Conservation (phyloP, 2,888 invertebrate genomes). For the Drosophila imparisetae region DNA sequence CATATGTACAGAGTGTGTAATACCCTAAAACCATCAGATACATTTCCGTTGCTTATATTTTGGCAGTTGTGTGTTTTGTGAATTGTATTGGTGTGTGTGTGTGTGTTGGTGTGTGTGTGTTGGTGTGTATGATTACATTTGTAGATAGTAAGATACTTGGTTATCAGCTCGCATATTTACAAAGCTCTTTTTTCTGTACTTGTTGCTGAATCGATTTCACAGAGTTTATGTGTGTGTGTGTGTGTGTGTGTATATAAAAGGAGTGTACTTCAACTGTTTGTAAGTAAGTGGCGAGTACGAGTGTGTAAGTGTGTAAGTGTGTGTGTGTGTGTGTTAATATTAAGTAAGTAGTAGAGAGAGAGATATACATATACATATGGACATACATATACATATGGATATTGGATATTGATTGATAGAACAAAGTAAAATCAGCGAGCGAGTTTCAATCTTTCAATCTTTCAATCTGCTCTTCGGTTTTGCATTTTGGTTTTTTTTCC, state of each 20-base stretch:
- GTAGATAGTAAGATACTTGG: slow-evolving; percentile 36
- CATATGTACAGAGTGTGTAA: slow-evolving; percentile 58
- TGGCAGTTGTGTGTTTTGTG: slow-evolving; percentile 8
- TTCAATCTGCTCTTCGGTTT: slow-evolving; percentile 46
- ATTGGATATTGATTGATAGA: slow-evolving; percentile 37
- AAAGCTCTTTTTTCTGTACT: slow-evolving; percentile 19
- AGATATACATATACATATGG: slow-evolving; percentile 47
- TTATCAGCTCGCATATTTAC: slow-evolving; percentile 63
- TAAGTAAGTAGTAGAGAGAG: slow-evolving; percentile 35
- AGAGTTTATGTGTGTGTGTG: slow-evolving; percentile 12
- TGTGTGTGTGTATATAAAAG: not conserved
- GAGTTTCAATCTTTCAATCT: slow-evolving; percentile 48
- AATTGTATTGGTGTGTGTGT: slow-evolving; percentile 5
- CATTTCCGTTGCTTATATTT: slow-evolving; percentile 29
- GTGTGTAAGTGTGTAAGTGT: slow-evolving; percentile 2
- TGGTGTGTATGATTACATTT: slow-evolving; percentile 30
- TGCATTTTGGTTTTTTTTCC: not conserved
- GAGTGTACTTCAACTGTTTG: slow-evolving; percentile 13
- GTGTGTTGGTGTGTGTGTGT: slow-evolving; percentile 7
- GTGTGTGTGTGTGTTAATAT: slow-evolving; percentile 29
- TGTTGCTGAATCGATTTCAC: slow-evolving; percentile 29
- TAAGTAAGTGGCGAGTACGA: slow-evolving; percentile 25
- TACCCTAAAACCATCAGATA: slow-evolving; percentile 48
- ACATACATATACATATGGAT: slow-evolving; percentile 38
- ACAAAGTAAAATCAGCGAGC: slow-evolving; percentile 82